Evolutionary conservation across 2,888 invertebrate species (phyloP).

Genomic region (Nymphalis polychloros): DNA sequence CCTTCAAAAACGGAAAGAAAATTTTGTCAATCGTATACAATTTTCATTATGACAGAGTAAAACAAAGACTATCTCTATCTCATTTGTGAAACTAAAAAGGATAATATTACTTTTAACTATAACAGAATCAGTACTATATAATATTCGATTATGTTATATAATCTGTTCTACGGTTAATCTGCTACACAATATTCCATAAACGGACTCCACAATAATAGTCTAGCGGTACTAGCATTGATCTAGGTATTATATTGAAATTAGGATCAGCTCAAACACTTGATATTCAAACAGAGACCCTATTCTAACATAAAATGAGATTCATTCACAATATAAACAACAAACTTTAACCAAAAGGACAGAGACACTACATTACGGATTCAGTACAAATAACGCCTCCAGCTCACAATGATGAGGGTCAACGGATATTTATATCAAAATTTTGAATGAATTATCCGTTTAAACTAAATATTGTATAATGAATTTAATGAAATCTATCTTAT

Average conservation of each 20-base stretch:
- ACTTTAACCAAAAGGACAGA: neutral
- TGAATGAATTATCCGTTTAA: neutral
- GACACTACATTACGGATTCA: slow-evolving; percentile 3
- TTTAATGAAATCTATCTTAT: too few relatives aligned
- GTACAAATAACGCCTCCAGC: slow-evolving; percentile 12
- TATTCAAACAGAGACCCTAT: slow-evolving; percentile 4
- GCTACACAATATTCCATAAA: too few relatives aligned
- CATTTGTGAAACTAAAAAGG: too few relatives aligned
- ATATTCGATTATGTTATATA: too few relatives aligned
- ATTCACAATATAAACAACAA: slow-evolving; percentile 7
- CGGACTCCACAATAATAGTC: neutral
- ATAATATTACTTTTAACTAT: too few relatives aligned
- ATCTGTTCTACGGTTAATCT: too few relatives aligned
- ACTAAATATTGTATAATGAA: too few relatives aligned
- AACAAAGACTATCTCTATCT: too few relatives aligned
- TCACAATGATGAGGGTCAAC: slow-evolving; percentile 26
- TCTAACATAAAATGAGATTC: slow-evolving; percentile 6
- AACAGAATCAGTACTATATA: too few relatives aligned
- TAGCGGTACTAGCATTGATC: neutral
- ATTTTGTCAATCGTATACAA: too few relatives aligned
- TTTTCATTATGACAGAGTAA: too few relatives aligned
- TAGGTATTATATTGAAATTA: neutral
- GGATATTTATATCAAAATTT: slow-evolving; percentile 17
- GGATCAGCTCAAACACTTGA: slow-evolving; percentile 3
- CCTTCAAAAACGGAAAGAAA: too few relatives aligned